Evolutionary conservation across 2,797 vertebrate species (phyloP).

Genomic region (Ficedula albicollis): DNA sequence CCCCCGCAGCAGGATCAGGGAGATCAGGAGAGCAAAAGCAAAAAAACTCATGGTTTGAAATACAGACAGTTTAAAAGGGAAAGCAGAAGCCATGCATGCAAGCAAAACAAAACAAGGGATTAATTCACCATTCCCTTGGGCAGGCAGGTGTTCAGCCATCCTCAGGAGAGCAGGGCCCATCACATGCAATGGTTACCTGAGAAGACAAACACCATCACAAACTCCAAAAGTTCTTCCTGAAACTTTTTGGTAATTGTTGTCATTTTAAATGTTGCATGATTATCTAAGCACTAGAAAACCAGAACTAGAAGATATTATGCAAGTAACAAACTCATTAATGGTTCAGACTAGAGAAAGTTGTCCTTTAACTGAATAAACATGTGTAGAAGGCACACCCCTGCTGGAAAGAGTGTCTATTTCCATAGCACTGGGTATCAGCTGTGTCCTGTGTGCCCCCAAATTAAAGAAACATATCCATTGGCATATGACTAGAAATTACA

Average conservation of each 20-base stretch:
- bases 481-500: not conserved
- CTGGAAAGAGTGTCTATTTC: not conserved
- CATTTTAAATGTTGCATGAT: not conserved
- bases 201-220: not conserved
- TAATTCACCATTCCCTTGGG: not conserved
- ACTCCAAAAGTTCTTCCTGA: not conserved
- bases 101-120: not conserved
- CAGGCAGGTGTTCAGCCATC: not conserved
- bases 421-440: not conserved
- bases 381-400: not conserved
- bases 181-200: accelerated
- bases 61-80: not conserved
- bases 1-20: not conserved
- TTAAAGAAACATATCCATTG: not conserved
- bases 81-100: not conserved
- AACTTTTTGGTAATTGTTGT: not conserved
- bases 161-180: not conserved
- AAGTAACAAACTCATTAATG: not conserved
- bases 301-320: not conserved
- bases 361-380: not conserved
- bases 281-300: not conserved
- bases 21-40: not conserved
- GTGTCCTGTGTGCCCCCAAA: not conserved
- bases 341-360: not conserved
- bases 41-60: not conserved